A percentile compares a stretch with the other conserved stretches of the same genome.
Evolutionary conservation across 2,113 vertebrate species (phyloP).

Genomic region (Serinus canaria): DNA sequence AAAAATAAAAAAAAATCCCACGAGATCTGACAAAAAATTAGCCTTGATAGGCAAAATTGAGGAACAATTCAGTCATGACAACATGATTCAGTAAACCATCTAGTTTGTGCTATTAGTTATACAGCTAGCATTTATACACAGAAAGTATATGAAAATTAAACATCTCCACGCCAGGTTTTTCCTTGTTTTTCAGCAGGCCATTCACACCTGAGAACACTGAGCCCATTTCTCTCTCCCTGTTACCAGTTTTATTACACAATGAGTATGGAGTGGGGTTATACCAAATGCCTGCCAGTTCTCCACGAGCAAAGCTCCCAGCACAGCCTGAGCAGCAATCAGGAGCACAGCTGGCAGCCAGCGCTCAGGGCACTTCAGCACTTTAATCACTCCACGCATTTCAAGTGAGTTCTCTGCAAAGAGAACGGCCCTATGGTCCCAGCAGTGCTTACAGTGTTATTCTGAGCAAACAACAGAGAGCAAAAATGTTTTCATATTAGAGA

Average conservation of each 20-base stretch:
- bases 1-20: not conserved
- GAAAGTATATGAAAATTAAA: not conserved
- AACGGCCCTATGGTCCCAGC: not conserved
- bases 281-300: not conserved
- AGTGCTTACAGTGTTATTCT: constrained; percentile 22
- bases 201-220: not conserved
- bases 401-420: constrained; percentile 50
- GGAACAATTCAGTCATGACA: not conserved
- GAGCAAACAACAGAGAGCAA: constrained; percentile 48
- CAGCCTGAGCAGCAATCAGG: constrained; percentile 34
- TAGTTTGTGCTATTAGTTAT: not conserved
- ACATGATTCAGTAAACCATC: not conserved
- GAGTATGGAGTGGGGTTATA: not conserved
- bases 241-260: constrained; percentile 23
- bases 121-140: not conserved
- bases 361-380: constrained; percentile 31
- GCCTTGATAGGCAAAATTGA: not conserved
- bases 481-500: constrained; percentile 32
- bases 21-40: not conserved
- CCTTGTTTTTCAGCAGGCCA: not conserved
- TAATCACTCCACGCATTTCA: constrained; percentile 65
- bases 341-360: constrained; percentile 19
- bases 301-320: not conserved
- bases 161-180: not conserved
- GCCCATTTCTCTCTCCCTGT: constrained; percentile 18